Base-by-base conservation (phyloP, 2,113 vertebrate genomes). In the Lanius ludovicianus region DNA sequence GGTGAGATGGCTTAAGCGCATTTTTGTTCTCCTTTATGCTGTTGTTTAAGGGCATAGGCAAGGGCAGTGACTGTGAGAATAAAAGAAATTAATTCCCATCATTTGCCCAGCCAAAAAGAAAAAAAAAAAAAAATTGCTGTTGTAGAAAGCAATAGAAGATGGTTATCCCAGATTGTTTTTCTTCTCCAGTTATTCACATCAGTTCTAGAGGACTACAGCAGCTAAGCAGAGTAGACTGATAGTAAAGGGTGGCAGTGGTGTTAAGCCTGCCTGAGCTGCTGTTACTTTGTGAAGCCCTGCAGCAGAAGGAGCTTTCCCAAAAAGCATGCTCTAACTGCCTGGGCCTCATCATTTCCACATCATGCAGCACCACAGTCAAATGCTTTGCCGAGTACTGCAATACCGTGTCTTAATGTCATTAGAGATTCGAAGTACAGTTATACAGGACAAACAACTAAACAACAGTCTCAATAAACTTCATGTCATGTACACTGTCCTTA, bases 161-260 rank as follows among this genome's bases (percentile, higher is more conserved):
- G 4, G 23, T 87, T 50, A 65, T 35, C 4, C 24, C 16, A 10
- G 15, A 7, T 39, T 17, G 20, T 19, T 67, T 64, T 76, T 59
- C n/a, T 87, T 50, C 30, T 42, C 52, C 64, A 20, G 8, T 19
- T 52, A 62, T 12, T 75, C 28, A 39, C 6, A 4, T 37, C 7
- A 33, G 31, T 11, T 81, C 33, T 21, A 44, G 35, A 71, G 56
- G 57, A 39, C 16, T 11, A 31, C 35, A 50, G 55, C 64, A 70
- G 25, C 46, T 23, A 4, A 52, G 47, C 25, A 63, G 44, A 77
- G 35, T 0, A 42, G 41, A 49, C 15, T 1, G 2, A 27, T 1
- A 28, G 41, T 0, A 28, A 69, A n/a, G 6, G 28, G 41, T 2
- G 7, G 46, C 5, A 5, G 22, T 2, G 5, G 37, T 8, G 3